Base-by-base conservation (phyloP, 1,140 invertebrate species). In the Drosophila jambulina region DNA sequence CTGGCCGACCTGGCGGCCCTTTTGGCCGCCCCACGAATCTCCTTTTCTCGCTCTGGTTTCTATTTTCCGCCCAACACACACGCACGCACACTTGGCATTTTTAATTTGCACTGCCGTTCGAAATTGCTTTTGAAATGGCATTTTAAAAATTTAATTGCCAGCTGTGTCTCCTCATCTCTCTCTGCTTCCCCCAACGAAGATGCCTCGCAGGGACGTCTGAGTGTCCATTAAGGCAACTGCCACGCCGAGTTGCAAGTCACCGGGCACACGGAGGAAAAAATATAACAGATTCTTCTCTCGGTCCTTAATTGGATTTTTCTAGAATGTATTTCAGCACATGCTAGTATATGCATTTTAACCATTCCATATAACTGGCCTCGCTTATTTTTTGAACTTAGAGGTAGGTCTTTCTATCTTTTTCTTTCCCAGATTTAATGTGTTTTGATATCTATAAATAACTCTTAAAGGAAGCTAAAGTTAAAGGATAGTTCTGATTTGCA, bases 111-210 rank as follows among this genome's bases (percentile, higher is more conserved):
- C 43, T 80, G 70, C 69, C 57, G 59, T 69, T 63, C 48, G 46
- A 76, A 87, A 77, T 77, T 70, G 76, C 64, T 77, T 86, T 76
- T 64, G 75, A 87, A 86, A 86, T 86, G 82, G 79, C 70, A 86
- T 87, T 87, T 87, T 63, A 87, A 80, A 87, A 88, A 88, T 87
- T 83, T 88, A 83, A 87, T 87, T 87, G 84, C 75, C 69, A 76
- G 59, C 48, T 46, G 46, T 17, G 46, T 49, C 46, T 45, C n/a
- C 9, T 36, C n/a, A 36, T 4, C 25, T 29, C 40, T 32, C 32
- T 21, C 29, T 15, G 25, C 27, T 32, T 25, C 23, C 38, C 7
- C 25, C 23, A 29, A 32, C 29, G 43, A 72, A 51, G 67, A 74
- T 72, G 74, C 56, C 75, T 36, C 48, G 60, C 61, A 76, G 74